Evolutionary conservation across 2,113 vertebrate genomes (phyloP), one percentile per base, ranked within the genome.

Genomic region (Malurus cyaneus): DNA sequence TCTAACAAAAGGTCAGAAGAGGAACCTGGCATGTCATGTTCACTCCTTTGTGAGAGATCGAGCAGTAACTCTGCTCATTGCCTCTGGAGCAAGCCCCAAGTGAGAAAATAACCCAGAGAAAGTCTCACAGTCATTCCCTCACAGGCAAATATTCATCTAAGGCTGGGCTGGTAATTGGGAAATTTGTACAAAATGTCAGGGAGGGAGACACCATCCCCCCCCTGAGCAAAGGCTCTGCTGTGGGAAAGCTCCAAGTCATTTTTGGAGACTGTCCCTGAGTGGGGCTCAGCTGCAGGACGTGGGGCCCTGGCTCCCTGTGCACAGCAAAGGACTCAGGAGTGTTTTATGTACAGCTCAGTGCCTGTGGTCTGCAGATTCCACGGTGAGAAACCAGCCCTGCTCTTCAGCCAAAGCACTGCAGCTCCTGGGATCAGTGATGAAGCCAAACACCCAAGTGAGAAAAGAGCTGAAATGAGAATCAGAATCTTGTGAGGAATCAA

Each of bases 1-100:
- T 89, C 53, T 84, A 71, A 78, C 18, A 24, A n/a, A 76, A 86
- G 73, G 57, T 81, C 86, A 89, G 73, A 76, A n/a, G 46, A 93
- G 20, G n/a, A 93, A 77, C 39, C 11, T 62, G 56, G 53, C 44
- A 36, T 54, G 16, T 31, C 25, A 49, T 34, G 4, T 94, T 86
- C 41, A 49, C 47, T 79, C 42, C 41, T 72, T 39, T 60, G 47
- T 9, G 23, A 80, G 80, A 91, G 80, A 91, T 46, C 0, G 1
- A 91, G 59, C 54, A 89, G 50, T 54, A 62, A 54, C 50, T 84
- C 64, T 66, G 42, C 14, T 87, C 60, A 3, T 16, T 65, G 65
- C 60, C 64, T 65, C 62, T 65, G 59, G 76, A 91, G 39, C 12
- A 44, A 92, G 66, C 34, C 44, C 29, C 18, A 39, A 2, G 32